Conservation (phyloP, 1,140 invertebrate species). For the Polypedilum vanderplanki region DNA sequence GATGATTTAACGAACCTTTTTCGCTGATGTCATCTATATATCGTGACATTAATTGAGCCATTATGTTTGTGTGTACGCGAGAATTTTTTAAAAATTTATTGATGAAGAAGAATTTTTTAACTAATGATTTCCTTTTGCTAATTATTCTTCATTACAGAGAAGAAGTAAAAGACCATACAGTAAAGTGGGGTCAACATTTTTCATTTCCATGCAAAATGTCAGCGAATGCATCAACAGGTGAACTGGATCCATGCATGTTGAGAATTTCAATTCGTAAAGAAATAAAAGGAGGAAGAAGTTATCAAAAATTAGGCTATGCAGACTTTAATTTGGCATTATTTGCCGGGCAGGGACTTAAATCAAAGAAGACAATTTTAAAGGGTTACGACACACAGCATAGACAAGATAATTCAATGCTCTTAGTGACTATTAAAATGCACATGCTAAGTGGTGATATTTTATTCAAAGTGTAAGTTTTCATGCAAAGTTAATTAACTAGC, state of each 20-base stretch:
- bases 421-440: conserved; percentile 84
- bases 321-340: conserved; percentile 95
- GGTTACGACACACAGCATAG: conserved; percentile 86
- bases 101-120: neutral
- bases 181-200: conserved; percentile 85
- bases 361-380: conserved; percentile 80
- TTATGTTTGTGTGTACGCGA: neutral
- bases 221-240: conserved; percentile 86
- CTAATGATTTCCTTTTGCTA: conserved; percentile 37
- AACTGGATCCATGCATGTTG: conserved; percentile 85
- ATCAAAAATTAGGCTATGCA: conserved; percentile 93
- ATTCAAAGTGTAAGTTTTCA: conserved; percentile 85
- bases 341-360: conserved; percentile 82
- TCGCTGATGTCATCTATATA: neutral
- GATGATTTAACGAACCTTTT: conserved; percentile 1
- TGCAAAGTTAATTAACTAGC: conserved; percentile 31
- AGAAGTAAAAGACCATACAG: conserved; percentile 87
- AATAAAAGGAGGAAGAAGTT: conserved; percentile 77
- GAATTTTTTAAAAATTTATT: neutral
- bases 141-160: conserved; percentile 68
- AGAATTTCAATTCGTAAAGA: conserved; percentile 93
- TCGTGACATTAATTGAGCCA: neutral
- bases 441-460: conserved; percentile 92
- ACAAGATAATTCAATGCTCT: conserved; percentile 92
- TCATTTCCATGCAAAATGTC: conserved; percentile 94